phyloP scores from a whole-genome alignment of 2,797 vertebrate genomes.

The Dipus sagitta region DNA sequence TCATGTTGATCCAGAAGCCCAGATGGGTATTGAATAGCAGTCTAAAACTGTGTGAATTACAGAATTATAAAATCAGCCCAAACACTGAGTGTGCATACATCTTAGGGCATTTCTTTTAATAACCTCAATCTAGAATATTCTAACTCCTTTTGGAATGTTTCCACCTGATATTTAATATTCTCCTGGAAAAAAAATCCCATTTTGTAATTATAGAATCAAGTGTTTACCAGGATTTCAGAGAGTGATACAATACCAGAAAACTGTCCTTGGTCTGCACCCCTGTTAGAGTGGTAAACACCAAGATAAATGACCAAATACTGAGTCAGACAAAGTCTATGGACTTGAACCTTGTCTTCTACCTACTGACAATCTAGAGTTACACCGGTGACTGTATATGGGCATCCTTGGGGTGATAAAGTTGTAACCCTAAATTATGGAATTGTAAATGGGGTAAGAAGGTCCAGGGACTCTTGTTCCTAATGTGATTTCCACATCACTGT shows the following conservation, averaged over 20 bases:
- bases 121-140: slow-evolving; percentile 1
- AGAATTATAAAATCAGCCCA: slow-evolving; percentile 9
- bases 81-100: neutral
- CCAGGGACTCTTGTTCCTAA: neutral
- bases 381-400: neutral
- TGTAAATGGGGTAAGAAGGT: neutral
- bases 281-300: neutral
- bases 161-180: slow-evolving; percentile 2
- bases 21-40: neutral
- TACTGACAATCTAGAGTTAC: neutral
- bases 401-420: neutral
- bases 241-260: neutral
- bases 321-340: neutral
- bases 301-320: neutral
- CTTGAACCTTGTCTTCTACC: neutral
- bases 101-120: neutral
- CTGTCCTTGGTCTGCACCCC: neutral
- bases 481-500: neutral
- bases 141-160: neutral
- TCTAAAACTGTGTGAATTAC: neutral
- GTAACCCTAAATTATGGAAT: neutral
- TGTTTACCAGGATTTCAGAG: neutral
- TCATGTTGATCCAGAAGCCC: slow-evolving; percentile 29
- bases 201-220: slow-evolving; percentile 37
- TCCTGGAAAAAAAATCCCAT: neutral